Base-by-base conservation (phyloP, 2,888 invertebrate genomes). In the Drosophila sordidula region DNA sequence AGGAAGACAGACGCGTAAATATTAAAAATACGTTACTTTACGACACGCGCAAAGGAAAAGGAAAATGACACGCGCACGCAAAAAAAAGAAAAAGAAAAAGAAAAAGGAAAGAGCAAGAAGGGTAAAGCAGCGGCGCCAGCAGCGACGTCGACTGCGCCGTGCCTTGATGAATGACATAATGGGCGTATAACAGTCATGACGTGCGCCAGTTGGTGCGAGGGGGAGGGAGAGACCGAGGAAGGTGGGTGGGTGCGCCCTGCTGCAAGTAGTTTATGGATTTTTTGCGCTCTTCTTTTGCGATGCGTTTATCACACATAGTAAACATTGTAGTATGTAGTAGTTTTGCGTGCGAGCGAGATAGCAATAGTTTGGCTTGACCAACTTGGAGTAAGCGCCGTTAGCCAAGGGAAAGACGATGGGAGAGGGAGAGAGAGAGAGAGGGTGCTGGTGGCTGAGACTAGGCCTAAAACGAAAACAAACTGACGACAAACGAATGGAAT, bases 251-350 rank as follows among this genome's bases (percentile, higher is more conserved):
- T 54, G 32, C 26, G 44, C 29, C 25, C 32, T 52, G 50, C 50
- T 39, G 81, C 70, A 80, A 80, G 80, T 88, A 86, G 87, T 83
- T 83, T 83, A 83, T 83, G 78, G 88, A 86, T 88, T 83, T 83
- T 72, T 51, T 11, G 11, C 51, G 45, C 47, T 47, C 44, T 56
- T 39, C 41, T 58, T 58, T 22, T 55, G 26, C 61, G 41, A 61
- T 57, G 45, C 77, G 65, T 72, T 73, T 77, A 80, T 74, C 71
- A 68, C 86, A 85, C 86, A 77, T 83, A 83, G 83, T 83, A 83
- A 83, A 83, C 83, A 83, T 83, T 86, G 88, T 83, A 83, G 83
- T 83, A 88, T 75, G 71, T 78, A 66, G 75, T 76, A 78, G 75
- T 78, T 74, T 75, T 71, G 63, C 49, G 81, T 67, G 78, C 36